Evolutionary conservation across 64 coral and sea anemone genomes (phyloP), one percentile per base, ranked within the genome.

Genomic region (Montipora foliosa): DNA sequence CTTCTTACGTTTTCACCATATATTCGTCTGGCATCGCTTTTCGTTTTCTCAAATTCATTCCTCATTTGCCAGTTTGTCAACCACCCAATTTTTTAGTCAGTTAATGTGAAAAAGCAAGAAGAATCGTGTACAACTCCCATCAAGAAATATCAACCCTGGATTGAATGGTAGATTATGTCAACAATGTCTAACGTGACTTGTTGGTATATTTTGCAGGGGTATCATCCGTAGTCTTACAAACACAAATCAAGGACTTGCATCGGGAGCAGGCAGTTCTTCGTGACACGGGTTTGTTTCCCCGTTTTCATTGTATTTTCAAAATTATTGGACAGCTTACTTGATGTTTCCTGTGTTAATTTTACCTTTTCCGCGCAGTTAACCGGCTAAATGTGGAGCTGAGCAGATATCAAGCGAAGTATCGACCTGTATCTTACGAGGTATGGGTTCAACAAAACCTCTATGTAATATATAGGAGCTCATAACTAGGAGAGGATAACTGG

Each of bases 341-440:
- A 48, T 9, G 5, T 79, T 19, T 4, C n/a, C 0, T 57, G 53
- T 57, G 53, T 57, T 6, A 9, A 76, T 13, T 72, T 15, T 46
- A 17, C 69, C 4, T 21, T 76, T 13, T 15, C 7, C 9, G 20
- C 48, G 3, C 44, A 70, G 93, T 99, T 85, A 92, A 99, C 49
- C 81, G 98, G 14, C 89, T 99, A 6, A 99, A 96, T 74, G 92
- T 99, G 2, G 98, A 99, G 78, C 74, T 99, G 24, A 92, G 98
- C 82, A 92, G 98, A 79, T 99, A 94, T 87, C 98, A 99, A 89
- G 92, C 92, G 0, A 96, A 96, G 77, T 95, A 96, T 83, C 80
- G 95, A 6, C 92, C 88, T 19, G 89, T 93, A 17, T 84, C 85
- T 49, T 91, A 81, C 79, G 94, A 99, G 97, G 97, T 99, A 98